A percentile compares a stretch with the other conserved stretches of the same genome.
Evolutionary conservation across 2,888 invertebrate species (phyloP).

Genomic region (Brachypalpus laphriformis): DNA sequence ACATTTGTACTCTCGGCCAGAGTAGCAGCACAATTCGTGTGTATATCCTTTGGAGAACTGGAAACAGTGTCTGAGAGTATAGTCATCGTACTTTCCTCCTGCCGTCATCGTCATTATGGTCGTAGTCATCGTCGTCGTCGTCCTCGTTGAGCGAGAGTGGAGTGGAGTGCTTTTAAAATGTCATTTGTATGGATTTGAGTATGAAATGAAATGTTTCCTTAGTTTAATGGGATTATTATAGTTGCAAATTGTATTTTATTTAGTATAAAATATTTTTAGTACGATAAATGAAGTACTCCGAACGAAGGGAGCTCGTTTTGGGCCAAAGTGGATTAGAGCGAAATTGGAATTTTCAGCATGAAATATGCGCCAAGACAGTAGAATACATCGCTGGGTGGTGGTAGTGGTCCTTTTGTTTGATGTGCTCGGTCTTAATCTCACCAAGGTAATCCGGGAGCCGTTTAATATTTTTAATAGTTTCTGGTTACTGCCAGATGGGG

Average conservation of each 20-base stretch:
- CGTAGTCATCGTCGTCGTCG: conserved; percentile 4
- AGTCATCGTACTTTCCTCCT: neutral
- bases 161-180: conserved; percentile 73
- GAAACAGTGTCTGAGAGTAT: conserved; percentile 10
- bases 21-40: conserved; percentile 6
- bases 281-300: conserved; percentile 41
- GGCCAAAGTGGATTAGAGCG: conserved; percentile 63
- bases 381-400: neutral
- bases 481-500: conserved; percentile 20
- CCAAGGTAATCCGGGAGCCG: conserved; percentile 52
- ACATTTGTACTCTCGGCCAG: conserved; percentile 73
- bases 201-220: conserved; percentile 74
- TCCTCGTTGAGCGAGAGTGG: conserved; percentile 25
- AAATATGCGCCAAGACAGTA: conserved; percentile 47
- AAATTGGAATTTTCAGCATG: conserved; percentile 69
- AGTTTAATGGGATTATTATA: conserved; percentile 75
- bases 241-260: conserved; percentile 76
- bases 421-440: conserved; percentile 55
- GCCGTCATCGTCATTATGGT: conserved; percentile 10
- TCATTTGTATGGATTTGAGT: conserved; percentile 75
- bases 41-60: conserved; percentile 22
- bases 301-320: neutral
- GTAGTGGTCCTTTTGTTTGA: conserved; percentile 26
- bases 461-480: conserved; percentile 43
- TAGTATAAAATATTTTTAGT: conserved; percentile 72